A percentile compares a stretch with the other conserved stretches of the same genome.
These are phyloP conservation scores for Corvus moneduloides DNA, from an alignment of 2,113 vertebrate species.

Conservation along the genomic window DNA sequence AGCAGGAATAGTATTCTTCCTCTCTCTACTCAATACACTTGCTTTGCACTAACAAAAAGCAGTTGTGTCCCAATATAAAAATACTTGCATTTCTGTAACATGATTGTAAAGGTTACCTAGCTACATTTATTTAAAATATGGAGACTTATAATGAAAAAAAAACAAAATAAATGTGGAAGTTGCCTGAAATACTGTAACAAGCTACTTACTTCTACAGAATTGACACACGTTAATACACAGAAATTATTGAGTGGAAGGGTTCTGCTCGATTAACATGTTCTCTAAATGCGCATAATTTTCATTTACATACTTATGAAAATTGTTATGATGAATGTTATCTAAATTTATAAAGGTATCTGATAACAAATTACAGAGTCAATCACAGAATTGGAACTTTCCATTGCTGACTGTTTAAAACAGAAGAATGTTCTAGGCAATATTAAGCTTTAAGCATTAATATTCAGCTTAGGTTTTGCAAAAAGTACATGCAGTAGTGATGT, in stretches of 20 bases:
- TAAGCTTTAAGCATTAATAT: neutral
- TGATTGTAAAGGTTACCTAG: neutral
- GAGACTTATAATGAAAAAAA: neutral
- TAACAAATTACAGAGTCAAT: neutral
- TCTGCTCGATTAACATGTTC: neutral
- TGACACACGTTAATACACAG: neutral
- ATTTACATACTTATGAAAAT: neutral
- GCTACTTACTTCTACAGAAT: neutral
- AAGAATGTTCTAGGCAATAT: neutral
- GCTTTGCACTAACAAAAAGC: neutral
- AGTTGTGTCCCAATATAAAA: neutral
- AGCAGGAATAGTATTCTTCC: neutral
- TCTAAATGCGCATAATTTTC: neutral
- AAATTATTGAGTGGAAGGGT: neutral
- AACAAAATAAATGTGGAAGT: neutral
- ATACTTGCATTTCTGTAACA: neutral
- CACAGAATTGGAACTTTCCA: neutral
- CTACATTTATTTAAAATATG: neutral
- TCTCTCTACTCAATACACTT: neutral
- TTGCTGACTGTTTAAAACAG: neutral
- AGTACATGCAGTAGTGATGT: neutral
- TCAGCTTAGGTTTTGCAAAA: slow-evolving; percentile 2
- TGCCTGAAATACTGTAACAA: neutral
- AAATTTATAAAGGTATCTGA: neutral
- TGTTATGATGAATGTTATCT: neutral